phyloP scores from a whole-genome alignment of 2,888 invertebrate species.

The Seira ritae region DNA sequence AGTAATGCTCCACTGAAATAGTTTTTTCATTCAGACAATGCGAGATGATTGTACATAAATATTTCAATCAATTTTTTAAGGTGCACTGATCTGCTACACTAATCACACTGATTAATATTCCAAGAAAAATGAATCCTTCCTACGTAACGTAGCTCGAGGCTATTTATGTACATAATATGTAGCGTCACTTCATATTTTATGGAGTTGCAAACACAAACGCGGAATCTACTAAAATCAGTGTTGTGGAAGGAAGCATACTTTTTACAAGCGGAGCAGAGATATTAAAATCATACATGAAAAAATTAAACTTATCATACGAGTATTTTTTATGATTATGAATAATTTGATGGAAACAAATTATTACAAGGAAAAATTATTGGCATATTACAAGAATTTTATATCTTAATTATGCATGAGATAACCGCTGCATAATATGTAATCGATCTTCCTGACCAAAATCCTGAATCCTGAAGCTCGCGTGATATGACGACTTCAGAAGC shows the following conservation, averaged over 20 bases:
- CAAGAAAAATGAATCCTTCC: too few species aligned
- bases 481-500: too few species aligned
- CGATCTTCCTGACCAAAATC: too few species aligned
- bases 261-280: not conserved
- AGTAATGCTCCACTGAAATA: not conserved
- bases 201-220: slow-evolving; percentile 14
- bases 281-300: not conserved
- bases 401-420: too few species aligned
- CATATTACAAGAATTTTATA: slow-evolving; percentile 4
- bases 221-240: slow-evolving; percentile 29
- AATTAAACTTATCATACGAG: slow-evolving; percentile 21
- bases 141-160: not conserved
- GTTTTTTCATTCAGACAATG: not conserved
- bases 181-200: not conserved
- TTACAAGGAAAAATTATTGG: slow-evolving; percentile 38
- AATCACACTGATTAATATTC: slow-evolving; percentile 55
- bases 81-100: slow-evolving; percentile 48
- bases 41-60: too few species aligned
- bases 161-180: not conserved
- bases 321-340: not conserved
- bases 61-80: slow-evolving; percentile 15
- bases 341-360: slow-evolving; percentile 47
- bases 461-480: too few species aligned
- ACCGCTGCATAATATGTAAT: too few species aligned
- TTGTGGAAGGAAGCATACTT: slow-evolving; percentile 30